Base-by-base conservation (phyloP, 2,797 vertebrate species). In the Lepilemur septentrionalis region DNA sequence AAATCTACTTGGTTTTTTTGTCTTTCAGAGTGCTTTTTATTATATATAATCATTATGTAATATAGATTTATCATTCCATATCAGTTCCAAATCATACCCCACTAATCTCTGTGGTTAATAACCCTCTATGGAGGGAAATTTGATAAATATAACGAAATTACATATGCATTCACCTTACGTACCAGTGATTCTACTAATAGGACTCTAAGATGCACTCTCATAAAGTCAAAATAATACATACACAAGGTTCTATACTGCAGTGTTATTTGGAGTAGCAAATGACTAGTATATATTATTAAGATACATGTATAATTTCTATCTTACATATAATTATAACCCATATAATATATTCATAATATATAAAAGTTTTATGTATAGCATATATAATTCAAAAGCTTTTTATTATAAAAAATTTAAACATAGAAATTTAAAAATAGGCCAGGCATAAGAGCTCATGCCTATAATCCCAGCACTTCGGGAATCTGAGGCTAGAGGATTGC, bases 261-360 rank as follows among this genome's bases (percentile, higher is more conserved):
- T n/a, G 86, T 61, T 82, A 82, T n/a, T 14, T 57, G 25, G 75
- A 94, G 93, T 1, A 96, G 25, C 59, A 96, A 78, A 93, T 35
- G 9, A 87, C 2, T n/a, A 28, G 23, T n/a, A 17, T n/a, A 18
- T 65, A n/a, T 65, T 65, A n/a, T 65, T 65, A n/a, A 65, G 61
- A 65, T 65, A 63, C 25, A 28, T 4, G 4, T 59, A 59, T 59
- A 57, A 10, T 25, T 57, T 57, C 23, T 57, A 59, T 59, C 57
- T 59, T 59, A 59, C 30, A 41, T 70, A 4, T 73, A 73, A 46
- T 75, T 28, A 28, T 59, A 59, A 59, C 57, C 57, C 23, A 59
- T 59, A 10, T 57, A 57, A 55, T 55, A 55, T 55, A 20, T 55
- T 7, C 52, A 22, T 48, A 32, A 50, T 76, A n/a, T 22, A 50